Percentiles rank a stretch among this genome's conserved stretches.
These are phyloP conservation scores for Heliconius congener DNA, from an alignment of 1,140 invertebrate species.

Conservation along the genomic window DNA sequence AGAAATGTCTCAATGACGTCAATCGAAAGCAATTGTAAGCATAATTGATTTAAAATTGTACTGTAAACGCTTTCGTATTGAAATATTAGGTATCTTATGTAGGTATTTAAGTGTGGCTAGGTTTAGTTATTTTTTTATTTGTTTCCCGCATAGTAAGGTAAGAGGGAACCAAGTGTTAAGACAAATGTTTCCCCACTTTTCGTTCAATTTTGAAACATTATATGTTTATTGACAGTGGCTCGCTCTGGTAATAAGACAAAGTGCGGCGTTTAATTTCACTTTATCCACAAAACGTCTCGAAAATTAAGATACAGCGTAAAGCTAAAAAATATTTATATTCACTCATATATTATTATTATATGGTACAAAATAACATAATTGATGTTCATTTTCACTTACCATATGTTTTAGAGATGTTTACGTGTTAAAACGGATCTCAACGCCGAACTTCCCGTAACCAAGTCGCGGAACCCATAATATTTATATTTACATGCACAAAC, in stretches of 20 bases:
- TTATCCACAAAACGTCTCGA: no score
- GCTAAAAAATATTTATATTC: no score
- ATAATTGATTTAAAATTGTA: slow-evolving; percentile 26
- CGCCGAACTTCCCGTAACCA: background rate
- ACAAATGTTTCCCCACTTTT: background rate
- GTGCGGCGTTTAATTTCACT: no score
- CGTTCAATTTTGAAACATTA: background rate
- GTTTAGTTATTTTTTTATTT: background rate
- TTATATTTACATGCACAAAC: no score
- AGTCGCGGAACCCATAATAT: no score
- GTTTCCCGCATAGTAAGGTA: background rate
- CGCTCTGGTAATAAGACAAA: no score
- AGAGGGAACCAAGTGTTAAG: background rate
- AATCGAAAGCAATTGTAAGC: slow-evolving; percentile 25
- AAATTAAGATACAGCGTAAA: no score
- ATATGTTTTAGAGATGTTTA: no score
- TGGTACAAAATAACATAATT: no score
- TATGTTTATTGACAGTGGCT: no score
- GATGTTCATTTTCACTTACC: no score
- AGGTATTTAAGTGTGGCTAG: background rate
- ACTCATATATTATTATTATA: no score
- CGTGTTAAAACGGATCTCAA: background rate
- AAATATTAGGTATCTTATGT: background rate
- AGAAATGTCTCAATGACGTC: slow-evolving; percentile 26
- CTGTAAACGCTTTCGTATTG: background rate